These are phyloP conservation scores for Dipus sagitta DNA, from an alignment of 2,797 vertebrate species.

Conservation along the genomic window DNA sequence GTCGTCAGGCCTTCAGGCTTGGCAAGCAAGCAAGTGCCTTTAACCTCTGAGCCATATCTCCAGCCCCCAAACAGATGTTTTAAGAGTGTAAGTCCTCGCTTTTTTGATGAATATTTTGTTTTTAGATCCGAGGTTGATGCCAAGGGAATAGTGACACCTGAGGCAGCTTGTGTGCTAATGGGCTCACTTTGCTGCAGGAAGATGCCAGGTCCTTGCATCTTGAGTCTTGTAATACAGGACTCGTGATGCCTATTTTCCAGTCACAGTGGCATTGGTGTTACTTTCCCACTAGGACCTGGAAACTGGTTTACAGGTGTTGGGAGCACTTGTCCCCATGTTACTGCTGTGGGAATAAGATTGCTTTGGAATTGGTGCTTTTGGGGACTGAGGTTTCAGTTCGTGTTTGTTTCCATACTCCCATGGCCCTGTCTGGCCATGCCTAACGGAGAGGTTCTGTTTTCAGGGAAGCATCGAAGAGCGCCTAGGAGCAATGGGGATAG, in stretches of 20 bases:
- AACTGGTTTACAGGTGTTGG: not conserved
- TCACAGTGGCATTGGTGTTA: not conserved
- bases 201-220: not conserved
- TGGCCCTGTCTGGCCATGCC: not conserved
- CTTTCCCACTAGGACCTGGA: not conserved
- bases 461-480: slow-evolving; percentile 96
- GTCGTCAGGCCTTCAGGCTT: not conserved
- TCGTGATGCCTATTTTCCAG: slow-evolving; percentile 26
- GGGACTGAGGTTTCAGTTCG: not conserved
- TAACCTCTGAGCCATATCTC: not conserved
- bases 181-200: not conserved
- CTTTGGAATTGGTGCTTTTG: not conserved
- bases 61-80: not conserved
- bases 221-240: not conserved
- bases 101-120: not conserved
- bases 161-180: not conserved
- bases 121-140: not conserved
- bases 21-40: no score
- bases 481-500: slow-evolving; percentile 93
- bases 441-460: slow-evolving; percentile 46
- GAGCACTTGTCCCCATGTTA: not conserved
- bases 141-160: not conserved
- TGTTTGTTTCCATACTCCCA: not conserved
- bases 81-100: not conserved
- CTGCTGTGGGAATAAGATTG: not conserved